Evolutionary conservation across 2,797 vertebrate genomes (phyloP).

Genomic region (Chaunax sp.): DNA sequence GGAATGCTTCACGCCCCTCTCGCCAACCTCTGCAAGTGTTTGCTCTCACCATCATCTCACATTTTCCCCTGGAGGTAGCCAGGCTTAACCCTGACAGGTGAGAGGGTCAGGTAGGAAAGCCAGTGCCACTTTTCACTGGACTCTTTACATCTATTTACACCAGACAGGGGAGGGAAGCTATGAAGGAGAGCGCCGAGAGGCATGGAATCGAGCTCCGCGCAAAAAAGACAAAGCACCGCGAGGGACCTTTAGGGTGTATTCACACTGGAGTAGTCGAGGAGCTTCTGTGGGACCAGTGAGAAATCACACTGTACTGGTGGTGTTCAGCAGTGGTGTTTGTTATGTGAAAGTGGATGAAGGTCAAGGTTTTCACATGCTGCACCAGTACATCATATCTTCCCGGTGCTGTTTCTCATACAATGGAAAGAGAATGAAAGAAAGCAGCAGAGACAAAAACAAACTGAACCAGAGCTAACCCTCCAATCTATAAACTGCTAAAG

Average conservation of each 20-base stretch:
- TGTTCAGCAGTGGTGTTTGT: slow-evolving; percentile 3
- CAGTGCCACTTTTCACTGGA: slow-evolving; percentile 58
- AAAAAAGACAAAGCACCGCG: slow-evolving; percentile 53
- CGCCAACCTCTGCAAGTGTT: slow-evolving; percentile 54
- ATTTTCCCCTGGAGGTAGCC: slow-evolving; percentile 70
- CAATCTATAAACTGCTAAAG: slow-evolving; percentile 1
- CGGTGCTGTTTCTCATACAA: neutral
- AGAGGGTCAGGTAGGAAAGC: slow-evolving; percentile 57
- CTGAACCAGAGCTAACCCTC: neutral
- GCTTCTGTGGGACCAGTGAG: neutral
- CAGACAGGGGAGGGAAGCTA: slow-evolving; percentile 25
- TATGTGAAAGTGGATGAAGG: slow-evolving; percentile 9
- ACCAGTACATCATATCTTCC: slow-evolving; percentile 1
- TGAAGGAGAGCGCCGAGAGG: slow-evolving; percentile 30
- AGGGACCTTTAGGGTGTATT: slow-evolving; percentile 53
- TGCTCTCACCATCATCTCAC: slow-evolving; percentile 72
- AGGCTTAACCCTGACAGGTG: slow-evolving; percentile 66
- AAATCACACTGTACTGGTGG: no score
- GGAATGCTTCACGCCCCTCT: slow-evolving; percentile 67
- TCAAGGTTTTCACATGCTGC: slow-evolving; percentile 21
- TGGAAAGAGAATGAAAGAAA: neutral
- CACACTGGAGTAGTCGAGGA: slow-evolving; percentile 24
- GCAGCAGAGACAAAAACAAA: slow-evolving; percentile 16
- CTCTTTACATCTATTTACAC: slow-evolving; percentile 44
- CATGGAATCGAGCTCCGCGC: slow-evolving; percentile 30